Conservation (phyloP, 2,888 invertebrate genomes). For the Desoria tigrina region DNA sequence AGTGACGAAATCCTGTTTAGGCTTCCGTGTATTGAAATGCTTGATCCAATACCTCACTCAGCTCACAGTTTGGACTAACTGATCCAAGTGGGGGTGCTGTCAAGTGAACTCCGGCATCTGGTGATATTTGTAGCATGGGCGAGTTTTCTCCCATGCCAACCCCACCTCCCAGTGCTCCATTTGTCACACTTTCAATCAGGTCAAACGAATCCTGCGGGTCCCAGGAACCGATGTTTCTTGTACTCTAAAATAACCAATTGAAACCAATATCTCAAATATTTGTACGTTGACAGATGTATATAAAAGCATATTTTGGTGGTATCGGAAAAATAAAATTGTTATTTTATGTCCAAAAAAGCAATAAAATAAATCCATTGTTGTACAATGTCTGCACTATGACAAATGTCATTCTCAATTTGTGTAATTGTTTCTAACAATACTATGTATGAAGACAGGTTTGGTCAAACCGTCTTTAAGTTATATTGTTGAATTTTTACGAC, state of each 20-base stretch:
- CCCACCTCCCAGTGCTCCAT: constrained; percentile 49
- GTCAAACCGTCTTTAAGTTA: too few species aligned
- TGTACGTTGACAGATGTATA: too few species aligned
- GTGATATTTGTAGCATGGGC: constrained; percentile 52
- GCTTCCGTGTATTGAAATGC: constrained; percentile 53
- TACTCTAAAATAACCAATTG: constrained; percentile 35
- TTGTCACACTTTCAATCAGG: constrained; percentile 53
- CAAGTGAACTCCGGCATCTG: constrained; percentile 49
- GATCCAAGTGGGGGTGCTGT: constrained; percentile 49
- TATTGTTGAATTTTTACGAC: too few species aligned
- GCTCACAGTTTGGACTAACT: constrained; percentile 52
- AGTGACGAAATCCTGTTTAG: constrained; percentile 27
- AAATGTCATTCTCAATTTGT: too few species aligned
- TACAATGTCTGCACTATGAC: too few species aligned
- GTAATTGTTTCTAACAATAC: too few species aligned
- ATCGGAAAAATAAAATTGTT: background rate
- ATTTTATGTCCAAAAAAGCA: too few species aligned
- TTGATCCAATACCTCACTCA: constrained; percentile 53
- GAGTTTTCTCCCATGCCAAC: constrained; percentile 49
- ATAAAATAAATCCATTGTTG: too few species aligned
- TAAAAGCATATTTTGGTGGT: background rate
- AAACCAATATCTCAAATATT: constrained; percentile 4
- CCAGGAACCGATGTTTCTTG: constrained; percentile 52
- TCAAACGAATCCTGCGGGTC: constrained; percentile 53
- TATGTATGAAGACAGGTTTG: too few species aligned